Evolutionary conservation across 2,888 invertebrate genomes (phyloP).

Genomic region (Bellardia pandia): DNA sequence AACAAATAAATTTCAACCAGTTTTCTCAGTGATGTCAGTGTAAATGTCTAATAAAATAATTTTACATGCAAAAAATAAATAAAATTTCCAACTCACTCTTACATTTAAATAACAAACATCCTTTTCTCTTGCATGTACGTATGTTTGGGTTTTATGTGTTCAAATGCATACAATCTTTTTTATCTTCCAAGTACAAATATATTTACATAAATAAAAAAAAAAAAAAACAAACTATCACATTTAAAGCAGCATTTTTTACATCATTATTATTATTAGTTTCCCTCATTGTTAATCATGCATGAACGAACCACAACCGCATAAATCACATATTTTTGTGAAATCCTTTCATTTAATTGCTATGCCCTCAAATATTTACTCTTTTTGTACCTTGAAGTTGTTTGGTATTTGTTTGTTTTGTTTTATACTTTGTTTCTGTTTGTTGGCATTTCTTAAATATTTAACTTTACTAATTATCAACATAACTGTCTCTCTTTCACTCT

Average conservation of each 20-base stretch:
- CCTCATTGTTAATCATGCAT: slow-evolving; percentile 29
- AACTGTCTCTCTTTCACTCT: slow-evolving; percentile 28
- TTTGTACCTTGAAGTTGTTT: slow-evolving; percentile 24
- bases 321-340: slow-evolving; percentile 73
- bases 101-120: slow-evolving; percentile 67
- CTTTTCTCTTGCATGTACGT: background rate
- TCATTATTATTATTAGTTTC: too few species aligned
- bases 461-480: slow-evolving; percentile 69
- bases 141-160: background rate
- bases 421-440: slow-evolving; percentile 12
- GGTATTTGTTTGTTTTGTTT: slow-evolving; percentile 6
- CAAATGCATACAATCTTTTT: slow-evolving; percentile 18
- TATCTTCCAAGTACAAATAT: slow-evolving; percentile 14
- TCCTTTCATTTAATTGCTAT: slow-evolving; percentile 56
- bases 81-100: slow-evolving; percentile 19
- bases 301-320: slow-evolving; percentile 68
- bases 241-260: background rate
- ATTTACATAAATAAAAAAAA: slow-evolving; percentile 20
- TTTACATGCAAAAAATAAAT: slow-evolving; percentile 68
- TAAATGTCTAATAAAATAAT: slow-evolving; percentile 34
- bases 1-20: background rate
- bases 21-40: background rate
- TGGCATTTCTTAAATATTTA: slow-evolving; percentile 66
- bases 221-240: slow-evolving; percentile 11
- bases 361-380: slow-evolving; percentile 40